Evolutionary conservation across 1,140 invertebrate genomes (phyloP).

Genomic region (Lepidurus packardi): DNA sequence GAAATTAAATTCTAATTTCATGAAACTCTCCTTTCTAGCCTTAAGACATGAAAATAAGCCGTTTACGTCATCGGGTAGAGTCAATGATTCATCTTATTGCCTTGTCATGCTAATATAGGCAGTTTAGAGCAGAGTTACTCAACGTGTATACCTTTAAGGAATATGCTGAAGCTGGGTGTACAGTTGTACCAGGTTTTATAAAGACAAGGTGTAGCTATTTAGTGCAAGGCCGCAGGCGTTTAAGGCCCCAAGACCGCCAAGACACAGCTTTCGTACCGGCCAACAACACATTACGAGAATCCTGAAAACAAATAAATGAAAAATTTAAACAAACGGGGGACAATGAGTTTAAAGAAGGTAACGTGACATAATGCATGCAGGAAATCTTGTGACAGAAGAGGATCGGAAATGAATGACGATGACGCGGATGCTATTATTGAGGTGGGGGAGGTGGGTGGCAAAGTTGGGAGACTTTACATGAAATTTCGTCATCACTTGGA

Average conservation of each 20-base stretch:
- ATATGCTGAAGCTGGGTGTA: too few species aligned
- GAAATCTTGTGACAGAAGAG: neutral
- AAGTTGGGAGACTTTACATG: neutral
- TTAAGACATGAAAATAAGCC: too few species aligned
- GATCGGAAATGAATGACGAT: neutral
- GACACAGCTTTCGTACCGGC: neutral
- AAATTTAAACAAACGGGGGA: neutral
- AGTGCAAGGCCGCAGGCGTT: slow-evolving; percentile 10
- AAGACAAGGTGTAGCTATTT: neutral
- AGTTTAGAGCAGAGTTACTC: too few species aligned
- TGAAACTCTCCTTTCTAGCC: too few species aligned
- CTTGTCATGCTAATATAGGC: too few species aligned
- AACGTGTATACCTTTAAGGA: too few species aligned
- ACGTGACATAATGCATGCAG: neutral
- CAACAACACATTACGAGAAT: neutral
- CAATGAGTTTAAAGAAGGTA: neutral
- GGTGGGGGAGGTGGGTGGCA: neutral
- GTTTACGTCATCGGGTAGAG: too few species aligned
- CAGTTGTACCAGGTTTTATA: neutral
- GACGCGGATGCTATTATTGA: slow-evolving; percentile 7
- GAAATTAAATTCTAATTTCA: too few species aligned
- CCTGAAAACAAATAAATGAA: neutral
- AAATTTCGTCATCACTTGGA: neutral
- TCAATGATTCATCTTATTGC: too few species aligned
- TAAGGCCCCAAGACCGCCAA: slow-evolving; percentile 20